Percentiles rank a stretch among this genome's conserved stretches.
Evolutionary conservation across 2,797 vertebrate genomes (phyloP).

Genomic region (Buphagus erythrorhynchus): DNA sequence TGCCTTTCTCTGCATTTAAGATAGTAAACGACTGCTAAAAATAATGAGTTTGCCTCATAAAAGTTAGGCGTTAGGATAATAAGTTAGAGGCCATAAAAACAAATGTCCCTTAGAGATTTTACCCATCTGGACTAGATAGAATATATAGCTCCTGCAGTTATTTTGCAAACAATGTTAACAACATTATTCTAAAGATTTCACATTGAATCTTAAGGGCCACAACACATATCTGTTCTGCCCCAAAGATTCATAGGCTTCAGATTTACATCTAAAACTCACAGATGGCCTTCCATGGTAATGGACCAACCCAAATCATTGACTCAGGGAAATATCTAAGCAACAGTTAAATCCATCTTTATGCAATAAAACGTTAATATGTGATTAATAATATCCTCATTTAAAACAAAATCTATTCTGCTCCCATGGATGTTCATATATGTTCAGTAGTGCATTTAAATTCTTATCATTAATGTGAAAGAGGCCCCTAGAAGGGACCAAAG

Average conservation of each 20-base stretch:
- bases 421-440: neutral
- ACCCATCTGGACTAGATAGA: slow-evolving; percentile 44
- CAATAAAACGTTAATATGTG: neutral
- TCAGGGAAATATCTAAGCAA: neutral
- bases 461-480: neutral
- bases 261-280: slow-evolving; percentile 13
- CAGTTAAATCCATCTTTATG: neutral
- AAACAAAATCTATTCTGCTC: neutral
- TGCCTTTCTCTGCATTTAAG: slow-evolving; percentile 25
- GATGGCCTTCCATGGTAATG: neutral
- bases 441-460: neutral
- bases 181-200: slow-evolving; percentile 15
- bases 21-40: slow-evolving; percentile 55
- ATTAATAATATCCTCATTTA: neutral
- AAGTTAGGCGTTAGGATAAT: slow-evolving; percentile 35
- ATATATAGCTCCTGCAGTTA: slow-evolving; percentile 8
- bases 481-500: neutral
- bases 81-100: slow-evolving; percentile 54
- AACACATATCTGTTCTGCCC: neutral
- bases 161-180: slow-evolving; percentile 23
- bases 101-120: slow-evolving; percentile 32
- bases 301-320: neutral
- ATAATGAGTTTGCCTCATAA: slow-evolving; percentile 47
- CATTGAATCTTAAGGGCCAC: neutral
- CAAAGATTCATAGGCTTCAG: neutral